Evolutionary conservation across 2,797 vertebrate species (phyloP), one percentile per base, ranked within the genome.

Genomic region (Anabacerthia variegaticeps): DNA sequence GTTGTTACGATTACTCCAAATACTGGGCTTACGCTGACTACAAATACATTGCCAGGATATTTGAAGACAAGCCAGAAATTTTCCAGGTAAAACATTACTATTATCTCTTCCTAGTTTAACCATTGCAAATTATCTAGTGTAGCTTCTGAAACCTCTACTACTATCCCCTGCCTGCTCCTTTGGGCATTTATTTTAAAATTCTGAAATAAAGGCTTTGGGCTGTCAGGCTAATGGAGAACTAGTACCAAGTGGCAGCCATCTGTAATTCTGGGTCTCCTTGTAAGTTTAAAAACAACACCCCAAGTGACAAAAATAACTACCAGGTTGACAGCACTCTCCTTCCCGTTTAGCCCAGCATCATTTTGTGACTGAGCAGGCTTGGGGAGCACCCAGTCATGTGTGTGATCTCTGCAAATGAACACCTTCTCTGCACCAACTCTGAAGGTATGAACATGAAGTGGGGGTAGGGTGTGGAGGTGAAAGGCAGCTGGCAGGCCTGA

Each of bases 21-120:
- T 99, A 98, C 85, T 99, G 99, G 99, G 99, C 99, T 79, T 99
- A 99, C 9, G 99, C 99, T 23, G 99, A 99, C 97, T 99, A 99
- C 97, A 99, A 99, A 95, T 99, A 99, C 93, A 98, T 99, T 56
- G 97, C 98, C 54, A 88, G 76, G 71, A 67, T 99, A 91, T 99
- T 99, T 96, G 97, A 98, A 96, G 98, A 99, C 66, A 98, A 98
- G 71, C 97, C 98, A 39, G 96, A 98, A 72, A 95, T 98, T 97
- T 99, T 99, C 96, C 97, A 99, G 99, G 99, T 99, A 98, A 97
- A 91, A 81, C 24, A 79, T 68, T 84, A 75, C 28, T 17, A 36
- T 89, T 95, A 37, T 49, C 68, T 92, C 65, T 74, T 91, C 37
- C 58, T 81, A 63, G 21, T 16, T 59, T 68, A 91, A 69, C 41